A percentile compares a stretch with the other conserved stretches of the same genome.
phyloP scores from a whole-genome alignment of 1,140 invertebrate species.

The Littorina saxatilis region DNA sequence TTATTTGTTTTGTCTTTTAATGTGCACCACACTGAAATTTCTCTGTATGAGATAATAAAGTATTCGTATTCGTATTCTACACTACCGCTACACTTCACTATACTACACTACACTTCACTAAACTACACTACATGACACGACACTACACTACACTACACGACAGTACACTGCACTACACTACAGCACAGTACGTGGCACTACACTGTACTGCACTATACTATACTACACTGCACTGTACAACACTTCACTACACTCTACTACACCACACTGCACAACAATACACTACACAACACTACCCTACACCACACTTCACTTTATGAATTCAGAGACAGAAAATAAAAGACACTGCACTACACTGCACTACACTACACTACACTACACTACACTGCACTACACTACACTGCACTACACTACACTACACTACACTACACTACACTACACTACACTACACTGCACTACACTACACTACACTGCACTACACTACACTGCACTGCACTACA shows the following conservation, averaged over 20 bases:
- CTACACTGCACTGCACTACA: conserved; percentile 27
- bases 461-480: conserved; percentile 26
- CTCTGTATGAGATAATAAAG: no score
- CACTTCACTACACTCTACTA: conserved; percentile 31
- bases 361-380: conserved; percentile 33
- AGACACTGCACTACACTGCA: not conserved
- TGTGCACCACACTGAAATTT: no score
- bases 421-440: conserved; percentile 29
- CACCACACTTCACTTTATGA: conserved; percentile 36
- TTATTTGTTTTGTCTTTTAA: no score
- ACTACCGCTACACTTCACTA: not conserved
- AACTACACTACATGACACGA: conserved; percentile 33
- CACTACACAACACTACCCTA: conserved; percentile 25
- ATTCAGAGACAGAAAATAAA: no score
- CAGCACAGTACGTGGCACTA: conserved; percentile 26
- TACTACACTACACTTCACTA: conserved; percentile 18
- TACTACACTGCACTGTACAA: conserved; percentile 32
- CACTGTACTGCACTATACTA: conserved; percentile 31
- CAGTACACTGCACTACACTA: conserved; percentile 20
- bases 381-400: conserved; percentile 14
- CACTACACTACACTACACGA: not conserved
- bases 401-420: conserved; percentile 39
- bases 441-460: conserved; percentile 32
- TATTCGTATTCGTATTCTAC: no score
- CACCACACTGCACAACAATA: conserved; percentile 24